Evolutionary conservation across 2,888 invertebrate genomes (phyloP).

Genomic region (Drosophila vallismaia): DNA sequence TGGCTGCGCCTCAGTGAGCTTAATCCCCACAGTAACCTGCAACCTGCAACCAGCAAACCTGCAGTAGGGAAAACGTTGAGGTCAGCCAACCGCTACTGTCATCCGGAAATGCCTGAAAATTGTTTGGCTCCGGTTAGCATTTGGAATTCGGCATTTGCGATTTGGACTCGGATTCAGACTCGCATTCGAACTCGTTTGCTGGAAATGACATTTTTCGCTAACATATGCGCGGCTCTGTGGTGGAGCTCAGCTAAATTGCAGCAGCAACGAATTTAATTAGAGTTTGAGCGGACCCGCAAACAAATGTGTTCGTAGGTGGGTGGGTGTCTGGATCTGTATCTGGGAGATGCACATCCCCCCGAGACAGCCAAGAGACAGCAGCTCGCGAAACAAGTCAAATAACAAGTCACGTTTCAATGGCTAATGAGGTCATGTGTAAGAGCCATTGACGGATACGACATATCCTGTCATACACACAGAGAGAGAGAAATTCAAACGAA

Average conservation of each 20-base stretch:
- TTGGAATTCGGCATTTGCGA: constrained; percentile 8
- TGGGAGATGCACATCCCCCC: constrained; percentile 29
- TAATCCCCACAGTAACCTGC: constrained; percentile 53
- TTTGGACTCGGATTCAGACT: background rate
- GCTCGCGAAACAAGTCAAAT: constrained; percentile 80
- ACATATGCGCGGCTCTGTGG: constrained; percentile 71
- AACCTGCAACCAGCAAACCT: constrained; percentile 11
- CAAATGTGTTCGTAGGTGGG: constrained; percentile 28
- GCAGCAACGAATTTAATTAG: constrained; percentile 69
- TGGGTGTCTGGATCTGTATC: background rate
- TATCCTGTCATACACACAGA: constrained; percentile 36
- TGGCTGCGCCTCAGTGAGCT: constrained; percentile 54
- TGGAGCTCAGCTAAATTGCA: constrained; percentile 63
- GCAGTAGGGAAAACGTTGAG: constrained; percentile 57
- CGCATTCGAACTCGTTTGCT: constrained; percentile 2
- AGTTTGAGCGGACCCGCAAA: constrained; percentile 64
- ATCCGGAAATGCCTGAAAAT: constrained; percentile 69
- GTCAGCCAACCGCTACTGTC: constrained; percentile 49
- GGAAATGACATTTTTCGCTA: constrained; percentile 73
- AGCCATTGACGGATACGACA: constrained; percentile 66
- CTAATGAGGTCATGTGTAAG: constrained; percentile 83
- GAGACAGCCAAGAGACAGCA: constrained; percentile 34
- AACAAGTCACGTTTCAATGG: constrained; percentile 81
- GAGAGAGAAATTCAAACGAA: constrained; percentile 1
- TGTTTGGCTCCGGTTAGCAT: constrained; percentile 53